phyloP scores from a whole-genome alignment of 2,797 vertebrate species.

The Sphenodon punctatus region DNA sequence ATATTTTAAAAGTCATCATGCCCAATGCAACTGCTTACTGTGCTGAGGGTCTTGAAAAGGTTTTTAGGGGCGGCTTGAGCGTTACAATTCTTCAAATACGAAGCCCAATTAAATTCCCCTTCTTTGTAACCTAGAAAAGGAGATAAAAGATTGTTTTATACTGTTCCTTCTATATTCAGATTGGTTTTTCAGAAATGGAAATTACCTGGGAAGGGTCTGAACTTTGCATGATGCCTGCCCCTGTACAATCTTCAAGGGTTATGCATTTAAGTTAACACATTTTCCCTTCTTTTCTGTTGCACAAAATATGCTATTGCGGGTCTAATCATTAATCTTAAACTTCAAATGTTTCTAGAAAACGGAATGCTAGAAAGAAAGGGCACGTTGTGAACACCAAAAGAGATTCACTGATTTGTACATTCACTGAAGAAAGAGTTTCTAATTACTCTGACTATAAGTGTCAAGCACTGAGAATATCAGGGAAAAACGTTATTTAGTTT shows the following conservation, averaged over 20 bases:
- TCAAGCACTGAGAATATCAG: not conserved
- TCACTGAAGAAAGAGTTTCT: not conserved
- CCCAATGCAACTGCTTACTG: slow-evolving; percentile 67
- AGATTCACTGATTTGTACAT: not conserved
- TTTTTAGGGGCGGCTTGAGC: slow-evolving; percentile 83
- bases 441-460: not conserved
- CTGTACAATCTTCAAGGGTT: slow-evolving; percentile 4
- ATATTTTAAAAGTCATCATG: not conserved
- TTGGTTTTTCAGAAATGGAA: slow-evolving; percentile 50
- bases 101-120: slow-evolving; percentile 86
- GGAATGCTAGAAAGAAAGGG: not conserved
- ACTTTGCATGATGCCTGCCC: slow-evolving; percentile 28
- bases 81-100: slow-evolving; percentile 83
- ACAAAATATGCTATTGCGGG: not conserved
- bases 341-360: slow-evolving; percentile 32
- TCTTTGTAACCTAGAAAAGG: slow-evolving; percentile 82
- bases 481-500: not conserved
- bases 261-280: slow-evolving; percentile 9
- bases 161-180: not conserved
- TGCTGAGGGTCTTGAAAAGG: slow-evolving; percentile 82
- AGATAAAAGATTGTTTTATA: slow-evolving; percentile 32
- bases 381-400: not conserved
- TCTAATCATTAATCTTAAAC: slow-evolving; percentile 45
- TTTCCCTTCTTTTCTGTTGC: not conserved
- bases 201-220: slow-evolving; percentile 41